Base-by-base conservation (phyloP, 2,888 invertebrate genomes). In the Oligia latruncula region DNA sequence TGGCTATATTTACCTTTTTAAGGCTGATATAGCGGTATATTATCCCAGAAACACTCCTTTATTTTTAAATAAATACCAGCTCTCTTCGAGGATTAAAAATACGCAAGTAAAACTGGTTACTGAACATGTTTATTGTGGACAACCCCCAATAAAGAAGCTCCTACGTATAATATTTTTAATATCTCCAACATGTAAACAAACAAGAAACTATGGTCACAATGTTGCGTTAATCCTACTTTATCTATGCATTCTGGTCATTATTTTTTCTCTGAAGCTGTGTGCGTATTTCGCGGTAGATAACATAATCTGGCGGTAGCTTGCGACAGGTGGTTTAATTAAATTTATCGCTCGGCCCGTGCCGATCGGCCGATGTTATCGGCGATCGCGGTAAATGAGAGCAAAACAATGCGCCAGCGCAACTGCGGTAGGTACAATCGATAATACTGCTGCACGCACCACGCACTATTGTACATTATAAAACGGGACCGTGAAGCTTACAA, bases 281-380 rank as follows among this genome's bases (percentile, higher is more conserved):
- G 87, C 90, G 91, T 92, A 92, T 93, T 92, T 93, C 86, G 91
- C 91, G 77, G 87, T 79, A 92, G 93, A 94, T 94, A 94, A 93
- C 92, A 91, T 92, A 93, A 94, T 94, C 94, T 88, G 85, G 89
- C 87, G 83, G 88, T 87, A 87, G 85, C 84, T 71, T 80, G 80
- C 84, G 90, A 91, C 93, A 92, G 92, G 93, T 93, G 91, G 93
- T 93, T 94, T 95, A 95, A 95, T 95, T 95, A 94, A 94, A 95
- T 94, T 95, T 95, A 95, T 94, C 93, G 92, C 85, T 83, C 62
- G 81, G 87, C 87, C 87, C 91, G 91, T 91, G 92, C 91, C 90
- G 90, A 91, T 92, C 89, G 77, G 78, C 79, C 83, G 88, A 88
- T 86, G 88, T 90, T 91, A 91, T 92, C 92, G 83, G 75, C 75